Base-by-base conservation (phyloP, 2,113 vertebrate species). In the Rhabdornis inornatus region DNA sequence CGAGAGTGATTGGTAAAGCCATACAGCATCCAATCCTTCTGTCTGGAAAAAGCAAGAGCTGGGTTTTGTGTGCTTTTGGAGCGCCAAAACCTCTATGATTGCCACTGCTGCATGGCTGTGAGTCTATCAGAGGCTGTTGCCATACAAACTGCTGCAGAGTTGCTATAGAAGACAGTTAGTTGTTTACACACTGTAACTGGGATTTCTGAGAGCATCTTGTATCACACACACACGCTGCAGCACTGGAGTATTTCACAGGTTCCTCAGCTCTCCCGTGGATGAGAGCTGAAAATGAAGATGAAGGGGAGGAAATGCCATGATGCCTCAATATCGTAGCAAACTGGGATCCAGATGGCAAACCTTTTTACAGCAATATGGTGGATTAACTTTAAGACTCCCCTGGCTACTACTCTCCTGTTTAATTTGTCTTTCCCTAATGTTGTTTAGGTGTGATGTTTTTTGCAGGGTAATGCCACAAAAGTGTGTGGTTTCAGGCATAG, bases 281-380 rank as follows among this genome's bases (percentile, higher is more conserved):
- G 95, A 80, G 24, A 63, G 83, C 88, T 97, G 79, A 92, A 95
- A 95, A 94, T 78, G 68, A 96, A 95, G 95, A 92, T 30, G 56
- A 95, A 95, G 57, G 75, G 35, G 87, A 96, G 88, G 74, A 94
- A 96, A 93, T 87, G 45, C 61, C 80, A 80, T 27, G 69, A 78
- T 90, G 79, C 59, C 88, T 95, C 94, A 95, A 71, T 89, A 89
- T 61, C 94, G 91, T 90, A 78, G 61, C 86, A 89, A 94, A 94
- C 81, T 80, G 94, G 37, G 44, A 94, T 96, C 95, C 97, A 98
- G 97, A 97, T 97, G 97, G 96, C 81, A 93, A 92, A 44, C 50
- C 81, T 95, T 97, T 97, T 97, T 95, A 95, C 88, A 97, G 94
- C 45, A 96, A 86, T 92, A 64, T 44, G 40, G 68, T 92, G 93